These are phyloP conservation scores for Brachyalestes nurse DNA, from an alignment of 2,797 vertebrate genomes.

Conservation along the genomic window DNA sequence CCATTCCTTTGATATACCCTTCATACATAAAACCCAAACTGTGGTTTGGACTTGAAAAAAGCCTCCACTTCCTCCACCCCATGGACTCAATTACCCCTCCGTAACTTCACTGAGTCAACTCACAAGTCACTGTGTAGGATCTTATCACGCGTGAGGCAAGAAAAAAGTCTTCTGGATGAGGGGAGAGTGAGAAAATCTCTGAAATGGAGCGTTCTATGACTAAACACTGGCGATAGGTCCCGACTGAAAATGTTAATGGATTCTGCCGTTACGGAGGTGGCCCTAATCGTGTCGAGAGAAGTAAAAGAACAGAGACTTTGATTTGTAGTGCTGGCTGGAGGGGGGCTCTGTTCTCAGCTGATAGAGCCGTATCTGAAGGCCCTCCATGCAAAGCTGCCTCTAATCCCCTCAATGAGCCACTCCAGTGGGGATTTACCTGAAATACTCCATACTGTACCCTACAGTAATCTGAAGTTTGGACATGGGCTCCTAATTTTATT, in stretches of 20 bases:
- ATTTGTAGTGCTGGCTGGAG: constrained; percentile 56
- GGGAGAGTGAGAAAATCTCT: constrained; percentile 1
- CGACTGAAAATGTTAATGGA: constrained; percentile 57
- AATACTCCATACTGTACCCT: constrained; percentile 44
- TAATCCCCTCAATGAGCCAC: constrained; percentile 56
- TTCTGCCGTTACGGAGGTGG: constrained; percentile 54
- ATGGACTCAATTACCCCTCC: constrained; percentile 42
- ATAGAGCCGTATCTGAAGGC: constrained; percentile 55
- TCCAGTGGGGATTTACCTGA: constrained; percentile 60
- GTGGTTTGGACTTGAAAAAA: constrained; percentile 30
- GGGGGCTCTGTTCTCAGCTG: constrained; percentile 57
- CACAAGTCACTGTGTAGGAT: constrained; percentile 26
- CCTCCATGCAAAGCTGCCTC: constrained; percentile 41
- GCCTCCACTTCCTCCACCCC: constrained; percentile 38
- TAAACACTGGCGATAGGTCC: constrained; percentile 25
- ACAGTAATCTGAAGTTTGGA: constrained; percentile 32
- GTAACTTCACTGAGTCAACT: constrained; percentile 25
- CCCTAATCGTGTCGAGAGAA: constrained; percentile 54
- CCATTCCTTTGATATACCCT: constrained; percentile 37
- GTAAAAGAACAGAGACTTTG: constrained; percentile 56
- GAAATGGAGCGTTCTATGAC: constrained; percentile 17
- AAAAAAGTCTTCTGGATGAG: constrained; percentile 10
- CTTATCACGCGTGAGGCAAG: constrained; percentile 10
- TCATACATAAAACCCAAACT: constrained; percentile 25
- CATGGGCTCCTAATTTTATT: background rate